Percentiles rank a stretch among this genome's conserved stretches.
Conservation (phyloP, 2,888 invertebrate genomes). For the Melolontha melolontha region DNA sequence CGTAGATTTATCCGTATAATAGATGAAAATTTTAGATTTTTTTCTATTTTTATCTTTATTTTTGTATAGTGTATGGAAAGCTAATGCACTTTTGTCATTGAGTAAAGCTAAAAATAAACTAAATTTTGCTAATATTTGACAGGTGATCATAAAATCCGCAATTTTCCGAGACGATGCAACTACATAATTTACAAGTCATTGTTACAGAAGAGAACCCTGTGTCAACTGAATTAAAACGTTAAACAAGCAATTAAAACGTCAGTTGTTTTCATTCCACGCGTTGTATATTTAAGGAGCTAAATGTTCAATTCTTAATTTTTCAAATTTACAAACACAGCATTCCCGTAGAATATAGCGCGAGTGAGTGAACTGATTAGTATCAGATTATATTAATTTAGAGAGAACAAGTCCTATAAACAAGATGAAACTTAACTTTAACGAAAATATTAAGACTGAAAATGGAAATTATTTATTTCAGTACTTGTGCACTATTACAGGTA, state of each 20-base stretch:
- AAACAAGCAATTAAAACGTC: constrained; percentile 43
- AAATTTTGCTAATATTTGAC: constrained; percentile 24
- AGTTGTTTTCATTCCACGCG: constrained; percentile 36
- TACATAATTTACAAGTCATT: constrained; percentile 41
- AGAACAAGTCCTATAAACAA: not conserved
- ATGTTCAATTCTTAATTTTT: constrained; percentile 11
- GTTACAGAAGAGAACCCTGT: constrained; percentile 36
- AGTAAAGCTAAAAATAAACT: constrained; percentile 1
- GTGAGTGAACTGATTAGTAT: constrained; percentile 14
- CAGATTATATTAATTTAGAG: not conserved
- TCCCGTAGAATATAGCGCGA: constrained; percentile 9
- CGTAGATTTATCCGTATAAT: too few species aligned
- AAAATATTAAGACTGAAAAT: constrained; percentile 24
- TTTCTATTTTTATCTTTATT: too few species aligned
- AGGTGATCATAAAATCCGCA: constrained; percentile 21
- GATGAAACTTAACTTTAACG: constrained; percentile 33
- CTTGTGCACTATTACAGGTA: constrained; percentile 46
- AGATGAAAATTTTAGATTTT: too few species aligned
- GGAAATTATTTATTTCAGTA: constrained; percentile 47
- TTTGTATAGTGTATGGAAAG: too few species aligned
- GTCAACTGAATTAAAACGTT: constrained; percentile 36
- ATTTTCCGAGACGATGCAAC: constrained; percentile 15
- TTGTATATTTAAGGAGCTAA: constrained; percentile 33
- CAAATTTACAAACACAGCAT: not conserved
- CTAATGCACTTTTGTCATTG: not conserved